These are phyloP conservation scores for Microplitis demolitor DNA, from an alignment of 1,140 invertebrate species.

Conservation along the genomic window DNA sequence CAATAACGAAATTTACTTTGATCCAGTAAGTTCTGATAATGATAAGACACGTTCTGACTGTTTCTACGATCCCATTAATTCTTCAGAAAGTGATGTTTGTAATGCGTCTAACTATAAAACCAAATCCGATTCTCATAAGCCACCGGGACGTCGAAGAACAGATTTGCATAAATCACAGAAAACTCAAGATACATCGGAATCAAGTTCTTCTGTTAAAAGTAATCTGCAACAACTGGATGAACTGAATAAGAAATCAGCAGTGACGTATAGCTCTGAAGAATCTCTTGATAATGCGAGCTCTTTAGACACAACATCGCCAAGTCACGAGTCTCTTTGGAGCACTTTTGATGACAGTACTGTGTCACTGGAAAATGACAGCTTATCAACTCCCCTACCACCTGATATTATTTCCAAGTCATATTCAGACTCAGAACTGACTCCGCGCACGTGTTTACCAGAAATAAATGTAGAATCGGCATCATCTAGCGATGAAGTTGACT, in stretches of 20 bases:
- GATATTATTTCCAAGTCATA: conserved; percentile 38
- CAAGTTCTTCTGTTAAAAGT: conserved; percentile 33
- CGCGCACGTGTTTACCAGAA: not conserved
- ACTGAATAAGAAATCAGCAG: not conserved
- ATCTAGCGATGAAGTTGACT: conserved; percentile 27
- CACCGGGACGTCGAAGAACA: conserved; percentile 16
- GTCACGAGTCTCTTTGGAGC: conserved; percentile 53
- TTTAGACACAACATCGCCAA: conserved; percentile 48
- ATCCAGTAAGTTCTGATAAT: conserved; percentile 56
- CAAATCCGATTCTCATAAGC: not conserved
- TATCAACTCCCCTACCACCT: not conserved
- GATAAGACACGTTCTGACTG: conserved; percentile 43
- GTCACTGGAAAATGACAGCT: conserved; percentile 45
- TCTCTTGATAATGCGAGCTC: conserved; percentile 41
- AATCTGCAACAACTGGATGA: not conserved
- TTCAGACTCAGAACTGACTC: conserved; percentile 46
- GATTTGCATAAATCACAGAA: conserved; percentile 9
- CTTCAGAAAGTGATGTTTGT: conserved; percentile 42
- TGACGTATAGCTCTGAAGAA: conserved; percentile 38
- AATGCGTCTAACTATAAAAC: not conserved
- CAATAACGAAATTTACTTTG: conserved; percentile 64
- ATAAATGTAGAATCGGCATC: not conserved
- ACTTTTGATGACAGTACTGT: conserved; percentile 52
- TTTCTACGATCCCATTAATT: conserved; percentile 45
- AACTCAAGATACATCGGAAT: conserved; percentile 45